These are phyloP conservation scores for Lampris megalopsis DNA, from an alignment of 2,113 vertebrate genomes.

Conservation along the genomic window DNA sequence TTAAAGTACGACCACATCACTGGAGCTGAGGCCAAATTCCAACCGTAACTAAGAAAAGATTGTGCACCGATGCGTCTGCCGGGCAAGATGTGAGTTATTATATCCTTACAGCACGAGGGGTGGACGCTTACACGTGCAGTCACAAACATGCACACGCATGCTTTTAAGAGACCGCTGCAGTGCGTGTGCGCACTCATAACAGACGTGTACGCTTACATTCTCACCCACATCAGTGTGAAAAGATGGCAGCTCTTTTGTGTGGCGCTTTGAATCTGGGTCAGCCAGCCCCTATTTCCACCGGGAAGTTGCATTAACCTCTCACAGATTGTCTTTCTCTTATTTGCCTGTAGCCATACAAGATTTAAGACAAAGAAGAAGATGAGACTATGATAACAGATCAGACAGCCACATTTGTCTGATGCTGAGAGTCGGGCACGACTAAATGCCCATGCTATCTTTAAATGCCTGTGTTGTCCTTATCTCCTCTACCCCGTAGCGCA, in stretches of 20 bases:
- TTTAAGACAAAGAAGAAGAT: conserved; percentile 19
- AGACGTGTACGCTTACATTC: neutral
- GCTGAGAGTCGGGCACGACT: conserved; percentile 17
- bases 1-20: too few species aligned
- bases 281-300: conserved; percentile 9
- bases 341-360: conserved; percentile 8
- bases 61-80: too few species aligned
- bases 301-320: conserved; percentile 9
- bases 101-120: too few species aligned
- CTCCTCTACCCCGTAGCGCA: conserved; percentile 19
- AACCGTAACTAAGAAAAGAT: too few species aligned
- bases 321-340: neutral
- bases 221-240: neutral
- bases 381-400: conserved; percentile 2
- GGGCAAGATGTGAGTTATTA: too few species aligned
- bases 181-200: conserved; percentile 6
- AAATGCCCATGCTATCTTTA: conserved; percentile 40
- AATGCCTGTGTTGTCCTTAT: conserved; percentile 35
- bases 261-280: conserved; percentile 34
- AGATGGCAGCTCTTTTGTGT: conserved; percentile 9
- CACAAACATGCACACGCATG: conserved; percentile 13
- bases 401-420: conserved; percentile 7
- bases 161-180: conserved; percentile 2
- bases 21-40: too few species aligned
- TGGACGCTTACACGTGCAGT: neutral